phyloP scores from a whole-genome alignment of 1,140 invertebrate species.

The Ganaspis sp. region DNA sequence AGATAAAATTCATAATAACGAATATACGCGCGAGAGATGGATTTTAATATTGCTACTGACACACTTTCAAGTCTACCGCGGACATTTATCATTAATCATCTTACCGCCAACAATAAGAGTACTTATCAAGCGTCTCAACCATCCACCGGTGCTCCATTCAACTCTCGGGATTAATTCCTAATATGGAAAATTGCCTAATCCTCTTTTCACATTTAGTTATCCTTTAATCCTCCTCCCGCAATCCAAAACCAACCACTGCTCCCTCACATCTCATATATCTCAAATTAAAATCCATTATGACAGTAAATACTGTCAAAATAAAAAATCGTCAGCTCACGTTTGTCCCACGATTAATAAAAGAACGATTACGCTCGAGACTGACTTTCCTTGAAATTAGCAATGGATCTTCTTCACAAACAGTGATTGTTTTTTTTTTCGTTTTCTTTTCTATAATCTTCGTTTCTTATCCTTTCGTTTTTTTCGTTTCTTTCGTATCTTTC shows the following conservation, averaged over 20 bases:
- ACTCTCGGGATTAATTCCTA: conserved; percentile 8
- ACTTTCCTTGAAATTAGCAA: neutral
- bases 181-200: conserved; percentile 8
- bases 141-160: neutral
- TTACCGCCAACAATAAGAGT: conserved; percentile 3
- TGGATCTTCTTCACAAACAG: too few species aligned
- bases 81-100: conserved; percentile 22
- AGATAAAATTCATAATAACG: conserved; percentile 24
- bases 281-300: neutral
- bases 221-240: neutral
- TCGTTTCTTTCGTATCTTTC: too few species aligned
- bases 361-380: too few species aligned
- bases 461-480: too few species aligned
- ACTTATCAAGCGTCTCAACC: conserved; percentile 1
- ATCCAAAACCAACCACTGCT: neutral
- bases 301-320: neutral
- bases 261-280: neutral
- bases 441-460: too few species aligned
- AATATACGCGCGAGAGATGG: neutral
- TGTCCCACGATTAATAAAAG: too few species aligned
- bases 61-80: conserved; percentile 12
- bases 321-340: too few species aligned
- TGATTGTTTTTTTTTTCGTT: too few species aligned
- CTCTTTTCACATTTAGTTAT: conserved; percentile 18
- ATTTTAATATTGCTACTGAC: conserved; percentile 20